Conservation (phyloP, 2,797 vertebrate species). For the Gephyroberyx darwinii region DNA sequence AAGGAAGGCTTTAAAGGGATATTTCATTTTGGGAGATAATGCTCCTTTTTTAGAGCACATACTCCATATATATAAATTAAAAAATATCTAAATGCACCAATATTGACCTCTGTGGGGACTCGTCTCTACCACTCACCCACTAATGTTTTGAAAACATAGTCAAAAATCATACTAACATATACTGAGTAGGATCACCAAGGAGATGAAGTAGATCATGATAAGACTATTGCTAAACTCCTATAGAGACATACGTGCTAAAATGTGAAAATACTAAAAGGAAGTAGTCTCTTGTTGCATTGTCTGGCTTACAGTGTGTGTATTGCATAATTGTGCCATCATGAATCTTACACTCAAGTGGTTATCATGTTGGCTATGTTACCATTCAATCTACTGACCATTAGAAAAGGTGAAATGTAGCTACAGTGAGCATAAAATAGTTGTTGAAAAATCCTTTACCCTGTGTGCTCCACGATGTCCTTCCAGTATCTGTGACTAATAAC, state of each 20-base stretch:
- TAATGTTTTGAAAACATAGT: neutral
- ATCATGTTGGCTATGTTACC: neutral
- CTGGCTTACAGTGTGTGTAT: neutral
- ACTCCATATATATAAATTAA: neutral
- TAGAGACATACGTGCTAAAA: neutral
- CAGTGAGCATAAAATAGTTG: neutral
- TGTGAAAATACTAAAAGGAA: neutral
- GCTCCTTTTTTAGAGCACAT: neutral
- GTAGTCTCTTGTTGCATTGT: neutral
- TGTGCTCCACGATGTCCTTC: neutral
- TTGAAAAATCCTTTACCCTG: too few relatives aligned
- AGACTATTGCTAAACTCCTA: neutral
- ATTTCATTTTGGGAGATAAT: neutral
- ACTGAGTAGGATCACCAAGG: neutral
- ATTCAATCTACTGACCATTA: conserved; percentile 1
- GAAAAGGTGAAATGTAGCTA: conserved; percentile 16
- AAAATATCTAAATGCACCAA: neutral
- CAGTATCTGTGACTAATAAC: conserved; percentile 17
- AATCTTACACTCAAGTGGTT: neutral
- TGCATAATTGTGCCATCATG: neutral
- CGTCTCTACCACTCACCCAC: too few relatives aligned
- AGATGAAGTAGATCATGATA: neutral
- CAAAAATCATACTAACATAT: neutral
- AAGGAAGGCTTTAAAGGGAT: conserved; percentile 21
- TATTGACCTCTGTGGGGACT: neutral